Evolutionary conservation across 2,113 vertebrate genomes (phyloP).

Genomic region (Brachyistius frenatus): DNA sequence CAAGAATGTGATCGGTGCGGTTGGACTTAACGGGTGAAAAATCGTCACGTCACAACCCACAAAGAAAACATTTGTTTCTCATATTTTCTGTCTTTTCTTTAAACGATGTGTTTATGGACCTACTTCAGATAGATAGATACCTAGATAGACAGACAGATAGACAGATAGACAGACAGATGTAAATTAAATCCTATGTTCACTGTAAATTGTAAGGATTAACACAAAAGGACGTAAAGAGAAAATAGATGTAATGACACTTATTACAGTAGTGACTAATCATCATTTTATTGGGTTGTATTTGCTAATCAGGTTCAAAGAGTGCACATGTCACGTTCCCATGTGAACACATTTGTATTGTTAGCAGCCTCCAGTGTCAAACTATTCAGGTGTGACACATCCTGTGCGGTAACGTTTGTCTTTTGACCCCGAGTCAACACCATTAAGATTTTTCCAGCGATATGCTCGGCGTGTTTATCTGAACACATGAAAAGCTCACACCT

Average conservation of each 20-base stretch:
- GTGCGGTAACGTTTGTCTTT: neutral
- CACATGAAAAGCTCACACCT: neutral
- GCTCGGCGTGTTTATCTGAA: conserved; percentile 3
- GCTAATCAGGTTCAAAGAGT: conserved; percentile 5
- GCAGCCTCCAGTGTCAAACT: neutral
- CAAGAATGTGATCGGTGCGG: conserved; percentile 67
- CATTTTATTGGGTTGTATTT: conserved; percentile 3
- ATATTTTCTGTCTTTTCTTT: neutral
- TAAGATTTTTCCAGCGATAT: neutral
- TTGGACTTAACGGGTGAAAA: conserved; percentile 9
- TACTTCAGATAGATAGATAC: neutral
- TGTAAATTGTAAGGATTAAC: too few relatives aligned
- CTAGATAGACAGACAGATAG: neutral
- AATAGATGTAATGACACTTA: too few relatives aligned
- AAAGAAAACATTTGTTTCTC: neutral
- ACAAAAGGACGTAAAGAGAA: too few relatives aligned
- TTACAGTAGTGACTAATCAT: neutral
- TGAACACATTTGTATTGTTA: neutral
- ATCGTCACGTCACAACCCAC: neutral
- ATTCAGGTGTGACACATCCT: conserved; percentile 25
- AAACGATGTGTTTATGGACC: too few relatives aligned
- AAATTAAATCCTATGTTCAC: too few relatives aligned
- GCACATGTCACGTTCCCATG: neutral
- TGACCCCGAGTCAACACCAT: conserved; percentile 50
- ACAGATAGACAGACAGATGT: neutral